Evolutionary conservation across 1,140 invertebrate genomes (phyloP).

Genomic region (Drosophila neocordata): DNA sequence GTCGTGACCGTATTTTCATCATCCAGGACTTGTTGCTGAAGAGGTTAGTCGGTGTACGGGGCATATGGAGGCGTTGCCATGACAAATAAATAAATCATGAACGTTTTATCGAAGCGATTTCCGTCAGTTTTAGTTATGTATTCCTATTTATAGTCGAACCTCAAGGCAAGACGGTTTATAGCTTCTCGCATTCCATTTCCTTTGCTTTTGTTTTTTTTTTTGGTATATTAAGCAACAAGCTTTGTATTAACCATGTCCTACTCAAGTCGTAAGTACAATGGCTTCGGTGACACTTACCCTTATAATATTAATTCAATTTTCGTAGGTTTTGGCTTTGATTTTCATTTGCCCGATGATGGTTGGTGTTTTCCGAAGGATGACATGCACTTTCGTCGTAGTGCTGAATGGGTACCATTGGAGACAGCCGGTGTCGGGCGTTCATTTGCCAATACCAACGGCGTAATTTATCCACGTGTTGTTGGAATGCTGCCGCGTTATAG

Average conservation of each 20-base stretch:
- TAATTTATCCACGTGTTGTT: slow-evolving; percentile 88
- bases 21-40: slow-evolving; percentile 63
- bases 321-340: slow-evolving; percentile 61
- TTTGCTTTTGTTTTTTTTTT: slow-evolving; percentile 4
- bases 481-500: slow-evolving; percentile 89
- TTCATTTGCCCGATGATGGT: slow-evolving; percentile 61
- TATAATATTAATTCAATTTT: not conserved
- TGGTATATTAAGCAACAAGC: slow-evolving; percentile 6
- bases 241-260: slow-evolving; percentile 53
- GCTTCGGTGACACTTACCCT: not conserved
- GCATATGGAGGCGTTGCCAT: slow-evolving; percentile 53
- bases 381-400: slow-evolving; percentile 85
- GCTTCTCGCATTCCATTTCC: not conserved
- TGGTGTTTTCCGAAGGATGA: slow-evolving; percentile 86
- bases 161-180: slow-evolving; percentile 9
- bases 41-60: slow-evolving; percentile 1
- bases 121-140: slow-evolving; percentile 36
- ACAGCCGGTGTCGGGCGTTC: slow-evolving; percentile 64
- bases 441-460: slow-evolving; percentile 84
- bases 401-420: slow-evolving; percentile 88
- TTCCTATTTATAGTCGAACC: slow-evolving; percentile 33
- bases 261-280: slow-evolving; percentile 51
- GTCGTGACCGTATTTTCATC: slow-evolving; percentile 48
- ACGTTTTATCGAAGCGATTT: slow-evolving; percentile 63
- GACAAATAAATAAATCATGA: slow-evolving; percentile 49